Evolutionary conservation across 2,113 vertebrate species (phyloP).

Genomic region (Apodemus sylvaticus): DNA sequence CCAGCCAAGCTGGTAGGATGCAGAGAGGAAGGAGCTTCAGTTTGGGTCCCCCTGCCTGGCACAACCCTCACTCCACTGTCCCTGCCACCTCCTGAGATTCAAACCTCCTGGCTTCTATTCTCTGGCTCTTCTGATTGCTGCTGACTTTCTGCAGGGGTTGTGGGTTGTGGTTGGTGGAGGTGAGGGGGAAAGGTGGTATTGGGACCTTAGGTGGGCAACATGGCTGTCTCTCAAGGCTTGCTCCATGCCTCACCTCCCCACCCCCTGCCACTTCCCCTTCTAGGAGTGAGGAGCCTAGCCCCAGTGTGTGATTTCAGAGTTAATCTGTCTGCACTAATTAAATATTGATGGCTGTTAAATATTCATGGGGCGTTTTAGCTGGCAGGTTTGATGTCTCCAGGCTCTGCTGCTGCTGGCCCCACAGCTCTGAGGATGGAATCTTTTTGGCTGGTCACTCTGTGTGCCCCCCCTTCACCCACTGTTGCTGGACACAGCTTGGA

Average conservation of each 20-base stretch:
- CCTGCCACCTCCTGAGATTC: not conserved
- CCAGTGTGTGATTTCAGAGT: constrained; percentile 69
- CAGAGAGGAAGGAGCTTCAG: too few relatives aligned
- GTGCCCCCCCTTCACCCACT: too few relatives aligned
- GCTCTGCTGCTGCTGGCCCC: not conserved
- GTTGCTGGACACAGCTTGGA: not conserved
- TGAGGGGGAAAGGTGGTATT: fast-evolving
- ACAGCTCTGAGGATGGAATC: not conserved
- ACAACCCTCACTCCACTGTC: fast-evolving
- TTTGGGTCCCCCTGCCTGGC: not conserved
- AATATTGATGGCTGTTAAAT: constrained; percentile 80
- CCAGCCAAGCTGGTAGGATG: fast-evolving
- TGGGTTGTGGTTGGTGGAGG: not conserved
- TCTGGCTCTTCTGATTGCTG: fast-evolving
- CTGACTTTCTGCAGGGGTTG: not conserved
- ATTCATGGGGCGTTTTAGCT: constrained; percentile 71
- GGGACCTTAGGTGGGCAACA: fast-evolving
- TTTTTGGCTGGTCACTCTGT: not conserved
- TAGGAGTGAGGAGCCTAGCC: constrained; percentile 24
- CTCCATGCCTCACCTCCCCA: too few relatives aligned
- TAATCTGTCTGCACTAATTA: constrained; percentile 81
- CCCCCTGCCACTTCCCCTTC: not conserved
- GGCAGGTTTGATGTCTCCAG: constrained; percentile 57
- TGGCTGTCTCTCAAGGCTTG: fast-evolving
- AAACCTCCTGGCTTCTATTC: not conserved